These are phyloP conservation scores for Ivindomyrus marchei DNA, from an alignment of 2,113 vertebrate species.

Conservation along the genomic window DNA sequence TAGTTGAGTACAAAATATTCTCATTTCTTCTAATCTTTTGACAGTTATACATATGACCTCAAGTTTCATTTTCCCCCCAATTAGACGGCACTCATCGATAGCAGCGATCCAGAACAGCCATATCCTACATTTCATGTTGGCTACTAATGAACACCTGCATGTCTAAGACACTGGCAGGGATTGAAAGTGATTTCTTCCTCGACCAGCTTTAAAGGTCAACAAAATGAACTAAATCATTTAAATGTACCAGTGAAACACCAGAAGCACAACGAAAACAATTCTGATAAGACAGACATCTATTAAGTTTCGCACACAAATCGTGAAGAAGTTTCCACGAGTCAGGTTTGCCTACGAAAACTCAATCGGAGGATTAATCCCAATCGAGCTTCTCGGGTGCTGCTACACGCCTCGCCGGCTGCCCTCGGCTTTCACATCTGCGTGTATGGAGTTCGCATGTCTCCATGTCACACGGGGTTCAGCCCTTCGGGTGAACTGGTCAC, in stretches of 20 bases:
- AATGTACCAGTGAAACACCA: neutral
- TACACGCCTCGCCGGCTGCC: neutral
- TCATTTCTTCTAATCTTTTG: neutral
- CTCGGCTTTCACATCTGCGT: neutral
- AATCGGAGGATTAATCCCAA: neutral
- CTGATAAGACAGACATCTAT: neutral
- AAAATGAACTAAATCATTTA: neutral
- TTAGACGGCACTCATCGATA: neutral
- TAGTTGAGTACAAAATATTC: neutral
- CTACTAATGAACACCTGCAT: neutral
- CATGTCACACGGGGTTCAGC: neutral
- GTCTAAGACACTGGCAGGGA: neutral
- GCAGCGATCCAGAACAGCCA: neutral
- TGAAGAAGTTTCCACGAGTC: neutral
- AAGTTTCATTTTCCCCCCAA: neutral
- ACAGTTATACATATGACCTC: neutral
- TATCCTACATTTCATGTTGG: neutral
- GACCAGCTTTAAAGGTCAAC: neutral
- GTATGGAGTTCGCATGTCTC: too few species aligned
- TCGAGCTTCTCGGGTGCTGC: accelerated
- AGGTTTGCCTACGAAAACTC: neutral
- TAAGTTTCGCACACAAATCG: neutral
- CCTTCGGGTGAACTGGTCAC: neutral
- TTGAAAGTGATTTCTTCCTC: neutral
- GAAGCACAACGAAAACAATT: neutral